These are phyloP conservation scores for Dendrolimus pini DNA, from an alignment of 2,888 invertebrate species.

Conservation along the genomic window DNA sequence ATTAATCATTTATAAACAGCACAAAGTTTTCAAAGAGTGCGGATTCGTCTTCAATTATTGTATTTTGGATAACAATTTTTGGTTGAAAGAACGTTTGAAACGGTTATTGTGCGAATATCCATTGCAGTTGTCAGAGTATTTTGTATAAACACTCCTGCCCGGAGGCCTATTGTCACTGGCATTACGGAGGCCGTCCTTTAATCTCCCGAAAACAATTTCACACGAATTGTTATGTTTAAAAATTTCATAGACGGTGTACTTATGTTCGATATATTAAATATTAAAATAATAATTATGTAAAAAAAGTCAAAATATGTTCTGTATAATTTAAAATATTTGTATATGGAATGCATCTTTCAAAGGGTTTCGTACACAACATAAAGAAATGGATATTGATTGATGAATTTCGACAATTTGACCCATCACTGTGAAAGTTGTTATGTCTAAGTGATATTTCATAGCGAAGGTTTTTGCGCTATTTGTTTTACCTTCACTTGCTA, in stretches of 20 bases:
- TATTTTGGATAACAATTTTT: conserved; percentile 13
- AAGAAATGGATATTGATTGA: no score
- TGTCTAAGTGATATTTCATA: no score
- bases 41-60: conserved; percentile 28
- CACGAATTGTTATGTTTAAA: conserved; percentile 31
- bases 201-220: conserved; percentile 53
- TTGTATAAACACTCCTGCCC: conserved; percentile 44
- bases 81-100: conserved; percentile 36
- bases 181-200: conserved; percentile 40
- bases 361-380: no score
- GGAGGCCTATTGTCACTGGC: conserved; percentile 40
- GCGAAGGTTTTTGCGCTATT: no score
- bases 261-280: not conserved
- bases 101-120: conserved; percentile 40
- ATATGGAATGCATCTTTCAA: no score
- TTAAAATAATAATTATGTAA: not conserved
- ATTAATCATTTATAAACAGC: no score
- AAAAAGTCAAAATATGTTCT: not conserved
- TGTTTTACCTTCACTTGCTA: no score
- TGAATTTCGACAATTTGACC: no score
- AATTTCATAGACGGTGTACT: not conserved
- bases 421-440: no score
- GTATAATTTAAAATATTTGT: not conserved
- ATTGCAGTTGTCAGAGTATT: conserved; percentile 53
- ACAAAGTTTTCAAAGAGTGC: no score